Conservation (phyloP, 2,888 invertebrate species). For the Ophion slaviceki region DNA sequence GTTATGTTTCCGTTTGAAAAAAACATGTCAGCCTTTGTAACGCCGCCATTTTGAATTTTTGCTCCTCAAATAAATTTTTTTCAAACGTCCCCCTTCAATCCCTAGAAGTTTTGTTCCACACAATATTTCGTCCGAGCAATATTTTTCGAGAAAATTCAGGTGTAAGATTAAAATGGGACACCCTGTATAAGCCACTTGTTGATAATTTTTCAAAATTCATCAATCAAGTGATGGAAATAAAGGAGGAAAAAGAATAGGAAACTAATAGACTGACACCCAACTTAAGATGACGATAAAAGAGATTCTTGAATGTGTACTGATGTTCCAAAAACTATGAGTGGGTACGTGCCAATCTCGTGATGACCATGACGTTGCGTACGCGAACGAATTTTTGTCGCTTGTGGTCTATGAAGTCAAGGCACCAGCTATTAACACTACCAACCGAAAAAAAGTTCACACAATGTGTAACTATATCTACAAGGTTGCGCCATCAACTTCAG, state of each 20-base stretch:
- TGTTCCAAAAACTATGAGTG: slow-evolving; percentile 24
- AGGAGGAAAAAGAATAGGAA: background rate
- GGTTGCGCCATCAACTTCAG: background rate
- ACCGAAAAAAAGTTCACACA: slow-evolving; percentile 17
- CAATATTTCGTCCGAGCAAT: too few species aligned
- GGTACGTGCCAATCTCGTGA: slow-evolving; percentile 1
- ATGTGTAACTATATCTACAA: background rate
- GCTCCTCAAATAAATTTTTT: too few species aligned
- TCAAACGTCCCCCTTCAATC: too few species aligned
- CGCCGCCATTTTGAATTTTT: too few species aligned
- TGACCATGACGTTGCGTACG: background rate
- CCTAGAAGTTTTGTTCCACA: too few species aligned
- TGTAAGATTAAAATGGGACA: too few species aligned
- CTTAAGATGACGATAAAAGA: background rate
- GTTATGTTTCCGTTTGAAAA: too few species aligned
- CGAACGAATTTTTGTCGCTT: background rate
- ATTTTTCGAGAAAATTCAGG: too few species aligned
- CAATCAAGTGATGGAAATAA: background rate
- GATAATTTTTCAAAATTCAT: background rate
- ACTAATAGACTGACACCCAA: background rate
- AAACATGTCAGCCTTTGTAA: too few species aligned
- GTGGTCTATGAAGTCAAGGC: slow-evolving; percentile 24
- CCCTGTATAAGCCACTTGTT: too few species aligned
- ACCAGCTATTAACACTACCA: slow-evolving; percentile 44
- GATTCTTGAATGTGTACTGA: slow-evolving; percentile 34